These are phyloP conservation scores for Spondyliosoma cantharus DNA, from an alignment of 2,797 vertebrate genomes.

Conservation along the genomic window DNA sequence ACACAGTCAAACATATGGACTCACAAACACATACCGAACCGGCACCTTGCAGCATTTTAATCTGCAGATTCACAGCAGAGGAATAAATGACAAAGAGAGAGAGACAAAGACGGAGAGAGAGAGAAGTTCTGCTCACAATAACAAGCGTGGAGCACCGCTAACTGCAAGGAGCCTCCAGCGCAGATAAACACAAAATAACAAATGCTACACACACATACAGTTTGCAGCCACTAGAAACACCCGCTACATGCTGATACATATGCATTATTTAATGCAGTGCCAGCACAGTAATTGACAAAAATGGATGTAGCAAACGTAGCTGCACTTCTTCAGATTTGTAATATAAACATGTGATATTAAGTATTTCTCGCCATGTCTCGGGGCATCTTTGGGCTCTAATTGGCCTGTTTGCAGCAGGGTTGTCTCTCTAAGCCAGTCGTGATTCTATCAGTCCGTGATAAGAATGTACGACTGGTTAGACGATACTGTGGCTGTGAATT, in stretches of 20 bases:
- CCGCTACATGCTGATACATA: background rate
- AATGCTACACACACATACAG: constrained; percentile 24
- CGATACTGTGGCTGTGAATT: constrained; percentile 10
- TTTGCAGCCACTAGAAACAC: constrained; percentile 47
- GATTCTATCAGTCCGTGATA: constrained; percentile 11
- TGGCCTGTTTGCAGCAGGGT: constrained; percentile 29
- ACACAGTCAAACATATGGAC: constrained; percentile 49
- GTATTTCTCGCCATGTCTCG: constrained; percentile 14
- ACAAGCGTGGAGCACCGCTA: constrained; percentile 65
- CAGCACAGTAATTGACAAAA: constrained; percentile 15
- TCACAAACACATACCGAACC: constrained; percentile 29
- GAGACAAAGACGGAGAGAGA: constrained; percentile 2
- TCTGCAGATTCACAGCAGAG: constrained; percentile 51
- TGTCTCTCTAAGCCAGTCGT: constrained; percentile 18
- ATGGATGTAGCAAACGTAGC: background rate
- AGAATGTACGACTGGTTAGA: constrained; percentile 16
- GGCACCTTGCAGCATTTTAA: constrained; percentile 58
- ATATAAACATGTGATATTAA: background rate
- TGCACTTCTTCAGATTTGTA: constrained; percentile 4
- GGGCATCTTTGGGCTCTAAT: constrained; percentile 6
- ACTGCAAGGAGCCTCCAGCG: constrained; percentile 65
- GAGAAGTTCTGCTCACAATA: constrained; percentile 67
- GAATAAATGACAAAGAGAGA: constrained; percentile 15
- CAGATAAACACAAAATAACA: constrained; percentile 57
- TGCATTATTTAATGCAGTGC: constrained; percentile 10